Base-by-base conservation (phyloP, 1,140 invertebrate genomes). In the Parasteatoda tepidariorum region DNA sequence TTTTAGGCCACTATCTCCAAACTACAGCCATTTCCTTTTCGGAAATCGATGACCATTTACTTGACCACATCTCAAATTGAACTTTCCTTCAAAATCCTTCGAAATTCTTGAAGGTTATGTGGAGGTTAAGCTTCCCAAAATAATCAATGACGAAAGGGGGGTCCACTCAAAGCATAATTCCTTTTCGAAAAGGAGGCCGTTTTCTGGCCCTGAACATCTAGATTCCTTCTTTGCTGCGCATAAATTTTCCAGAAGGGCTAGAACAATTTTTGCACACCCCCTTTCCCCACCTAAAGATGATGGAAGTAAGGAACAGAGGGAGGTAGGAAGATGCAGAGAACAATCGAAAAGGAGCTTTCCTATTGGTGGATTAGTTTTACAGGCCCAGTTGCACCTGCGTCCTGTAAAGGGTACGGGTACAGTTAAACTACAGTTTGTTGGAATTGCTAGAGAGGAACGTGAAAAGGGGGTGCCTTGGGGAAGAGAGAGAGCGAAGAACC, bases 281-380 rank as follows among this genome's bases (percentile, higher is more conserved):
- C 75, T 28, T 18, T 18, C 41, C 41, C 48, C 59, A 55, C 59
- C 31, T 18, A 48, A 54, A 61, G 22, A 79, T 79, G 61, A 79
- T 30, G 66, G 78, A 81, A 59, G 31, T 41, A 33, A 61, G 34
- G 34, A 26, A 33, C 24, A 55, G 64, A 34, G 54, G 59, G 24
- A 3, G 34, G n/a, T 7, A 15, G 28, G 31, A 24, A 6, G 9
- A 31, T 24, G 26, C 28, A n/a, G n/a, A n/a, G n/a, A n/a, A n/a
- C n/a, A 30, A 18, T 26, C 22, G n/a, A 6, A 6, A 22, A 55
- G 75, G 24, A 41, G n/a, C 41, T 28, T 61, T 68, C 62, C 55
- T 34, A 82, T 82, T 82, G 78, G 76, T 6, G 66, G 64, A 82
- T 82, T 82, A 82, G 78, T 82, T 82, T 82, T 71, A 71, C 54